A percentile compares a stretch with the other conserved stretches of the same genome.
phyloP scores from a whole-genome alignment of 2,113 vertebrate species.

The Variabilichromis moorii region DNA sequence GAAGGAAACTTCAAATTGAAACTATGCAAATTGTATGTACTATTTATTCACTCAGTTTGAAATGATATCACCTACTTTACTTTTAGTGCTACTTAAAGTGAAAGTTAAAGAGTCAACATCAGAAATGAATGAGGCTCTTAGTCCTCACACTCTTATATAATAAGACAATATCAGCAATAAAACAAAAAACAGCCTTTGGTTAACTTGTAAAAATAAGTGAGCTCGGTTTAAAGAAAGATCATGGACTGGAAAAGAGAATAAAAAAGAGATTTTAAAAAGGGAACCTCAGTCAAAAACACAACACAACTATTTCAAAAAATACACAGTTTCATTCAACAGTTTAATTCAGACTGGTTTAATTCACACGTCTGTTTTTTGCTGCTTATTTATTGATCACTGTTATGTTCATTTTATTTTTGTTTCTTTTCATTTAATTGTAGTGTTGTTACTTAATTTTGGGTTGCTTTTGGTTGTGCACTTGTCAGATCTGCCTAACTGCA shows the following conservation, averaged over 20 bases:
- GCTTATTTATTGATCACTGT: background rate
- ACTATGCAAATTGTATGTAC: background rate
- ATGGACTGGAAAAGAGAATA: background rate
- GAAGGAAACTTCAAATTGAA: background rate
- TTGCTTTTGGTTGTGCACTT: background rate
- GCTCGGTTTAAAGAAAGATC: background rate
- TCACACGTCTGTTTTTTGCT: background rate
- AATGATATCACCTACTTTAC: background rate
- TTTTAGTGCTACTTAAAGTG: background rate
- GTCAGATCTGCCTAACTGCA: background rate
- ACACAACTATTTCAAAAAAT: background rate
- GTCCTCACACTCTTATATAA: no score
- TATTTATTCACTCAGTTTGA: background rate
- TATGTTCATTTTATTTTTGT: background rate
- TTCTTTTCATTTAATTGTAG: background rate
- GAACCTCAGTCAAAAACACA: background rate
- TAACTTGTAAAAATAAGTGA: background rate
- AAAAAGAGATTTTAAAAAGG: background rate
- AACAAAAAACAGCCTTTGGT: background rate
- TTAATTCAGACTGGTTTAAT: background rate
- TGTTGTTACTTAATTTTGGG: background rate
- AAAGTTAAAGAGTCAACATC: background rate
- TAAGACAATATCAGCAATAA: background rate
- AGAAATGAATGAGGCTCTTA: background rate
- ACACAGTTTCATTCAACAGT: background rate